Evolutionary conservation across 1,140 invertebrate genomes (phyloP), one percentile per base, ranked within the genome.

Genomic region (Neelides sp.): DNA sequence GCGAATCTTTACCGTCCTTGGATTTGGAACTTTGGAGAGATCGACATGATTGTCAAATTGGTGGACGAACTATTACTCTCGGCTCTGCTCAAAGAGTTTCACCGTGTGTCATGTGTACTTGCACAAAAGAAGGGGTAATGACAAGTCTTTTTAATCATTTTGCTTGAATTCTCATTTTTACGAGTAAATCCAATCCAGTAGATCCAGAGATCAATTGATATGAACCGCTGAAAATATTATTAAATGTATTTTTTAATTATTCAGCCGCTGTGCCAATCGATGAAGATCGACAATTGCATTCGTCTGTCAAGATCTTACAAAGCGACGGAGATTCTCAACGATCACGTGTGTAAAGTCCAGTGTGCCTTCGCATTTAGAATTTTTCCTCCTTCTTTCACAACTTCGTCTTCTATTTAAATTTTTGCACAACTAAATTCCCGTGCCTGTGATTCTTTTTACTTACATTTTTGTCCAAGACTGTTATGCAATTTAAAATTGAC

Each of bases 21-120:
- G 65, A 75, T 61, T 56, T 76, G 23, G 62, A 63, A 22, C 49
- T 65, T 15, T 75, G 74, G 74, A 67, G 63, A 53, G 72, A 76
- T 53, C 54, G 67, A 17, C 60, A 64, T 8, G 65, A 66, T 0
- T 75, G 73, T 60, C 60, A 64, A 4, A 69, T 74, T 0, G 64
- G 64, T 5, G 61, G 55, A 3, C 63, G 63, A 20, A 64, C 59
- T n/a, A 73, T 78, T 26, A 63, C 70, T n/a, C 59, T 72, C 3
- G 76, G 76, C 4, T 64, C 65, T 30, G 70, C 75, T 1, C 64
- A 67, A 23, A 61, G 73, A 46, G 67, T 75, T 24, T 75, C 75
- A 4, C 76, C 76, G 2, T 78, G 76, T 55, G 68, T 75, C 5
- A 74, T 72, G 55, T 78, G 76, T 56, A 75, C 75, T n/a, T 78